Evolutionary conservation across 2,797 vertebrate species (phyloP).

Genomic region (Benthosema pterotum): DNA sequence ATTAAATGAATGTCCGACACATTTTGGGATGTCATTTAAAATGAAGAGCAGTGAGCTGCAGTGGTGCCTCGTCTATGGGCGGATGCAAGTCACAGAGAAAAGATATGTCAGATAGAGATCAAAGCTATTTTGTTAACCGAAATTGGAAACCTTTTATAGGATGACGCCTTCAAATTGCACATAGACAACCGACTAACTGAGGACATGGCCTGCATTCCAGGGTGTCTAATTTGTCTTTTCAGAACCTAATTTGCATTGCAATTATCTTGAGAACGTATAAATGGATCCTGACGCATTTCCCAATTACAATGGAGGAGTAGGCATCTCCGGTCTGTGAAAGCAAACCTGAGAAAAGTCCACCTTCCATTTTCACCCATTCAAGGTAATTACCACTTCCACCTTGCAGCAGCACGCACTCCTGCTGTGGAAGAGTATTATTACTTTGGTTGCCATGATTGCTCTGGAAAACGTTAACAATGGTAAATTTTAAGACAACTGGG

Average conservation of each 20-base stretch:
- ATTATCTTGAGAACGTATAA: constrained; percentile 70
- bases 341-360: constrained; percentile 52
- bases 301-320: constrained; percentile 68
- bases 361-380: constrained; percentile 12
- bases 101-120: too few relatives aligned
- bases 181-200: constrained; percentile 42
- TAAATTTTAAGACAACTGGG: constrained; percentile 11
- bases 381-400: constrained; percentile 47
- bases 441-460: constrained; percentile 15
- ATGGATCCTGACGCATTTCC: constrained; percentile 62
- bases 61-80: constrained; percentile 7
- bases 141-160: constrained; percentile 37
- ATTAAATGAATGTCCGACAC: constrained; percentile 60
- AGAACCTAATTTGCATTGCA: constrained; percentile 73
- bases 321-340: constrained; percentile 48
- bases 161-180: constrained; percentile 31
- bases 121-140: constrained; percentile 68
- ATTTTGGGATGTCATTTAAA: constrained; percentile 45
- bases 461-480: not conserved
- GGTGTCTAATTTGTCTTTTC: constrained; percentile 66
- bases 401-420: constrained; percentile 21
- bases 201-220: constrained; percentile 53
- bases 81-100: too few relatives aligned
- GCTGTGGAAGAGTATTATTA: constrained; percentile 17
- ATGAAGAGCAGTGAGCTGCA: constrained; percentile 23